Conservation (phyloP, 2,888 invertebrate genomes). For the Orthosia gracilis region DNA sequence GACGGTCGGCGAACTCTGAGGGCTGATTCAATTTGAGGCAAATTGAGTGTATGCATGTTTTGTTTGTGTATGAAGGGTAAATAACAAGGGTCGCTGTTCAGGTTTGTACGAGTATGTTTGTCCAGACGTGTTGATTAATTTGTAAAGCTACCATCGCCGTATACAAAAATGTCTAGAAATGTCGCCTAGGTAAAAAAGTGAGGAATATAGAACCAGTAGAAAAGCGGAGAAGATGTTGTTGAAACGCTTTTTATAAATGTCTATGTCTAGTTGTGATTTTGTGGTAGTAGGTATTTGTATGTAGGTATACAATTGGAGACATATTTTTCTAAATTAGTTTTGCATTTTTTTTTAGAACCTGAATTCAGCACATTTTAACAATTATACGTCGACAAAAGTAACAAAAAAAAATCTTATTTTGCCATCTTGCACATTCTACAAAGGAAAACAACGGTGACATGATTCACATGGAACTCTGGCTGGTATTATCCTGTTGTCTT, state of each 20-base stretch:
- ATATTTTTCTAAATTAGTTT: too few relatives aligned
- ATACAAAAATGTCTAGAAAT: not conserved
- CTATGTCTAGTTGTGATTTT: not conserved
- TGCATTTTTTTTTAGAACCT: too few relatives aligned
- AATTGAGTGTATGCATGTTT: slow-evolving; percentile 29
- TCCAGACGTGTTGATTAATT: not conserved
- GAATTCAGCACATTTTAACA: too few relatives aligned
- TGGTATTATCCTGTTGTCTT: not conserved
- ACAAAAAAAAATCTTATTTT: not conserved
- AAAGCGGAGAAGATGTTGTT: not conserved
- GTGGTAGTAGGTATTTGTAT: too few relatives aligned
- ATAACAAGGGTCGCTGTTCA: not conserved
- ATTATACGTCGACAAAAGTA: not conserved
- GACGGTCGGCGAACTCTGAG: slow-evolving; percentile 43
- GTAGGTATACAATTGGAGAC: too few relatives aligned
- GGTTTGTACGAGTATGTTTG: slow-evolving; percentile 4
- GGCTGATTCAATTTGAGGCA: slow-evolving; percentile 38
- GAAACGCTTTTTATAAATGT: not conserved
- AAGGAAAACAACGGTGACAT: not conserved
- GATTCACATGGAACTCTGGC: not conserved
- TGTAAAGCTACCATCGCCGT: not conserved
- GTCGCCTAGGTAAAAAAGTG: too few relatives aligned
- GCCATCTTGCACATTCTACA: not conserved
- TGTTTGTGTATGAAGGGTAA: slow-evolving; percentile 18
- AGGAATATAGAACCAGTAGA: too few relatives aligned